Evolutionary conservation across 2,888 invertebrate genomes (phyloP).

Genomic region (Parnassius glacialis): DNA sequence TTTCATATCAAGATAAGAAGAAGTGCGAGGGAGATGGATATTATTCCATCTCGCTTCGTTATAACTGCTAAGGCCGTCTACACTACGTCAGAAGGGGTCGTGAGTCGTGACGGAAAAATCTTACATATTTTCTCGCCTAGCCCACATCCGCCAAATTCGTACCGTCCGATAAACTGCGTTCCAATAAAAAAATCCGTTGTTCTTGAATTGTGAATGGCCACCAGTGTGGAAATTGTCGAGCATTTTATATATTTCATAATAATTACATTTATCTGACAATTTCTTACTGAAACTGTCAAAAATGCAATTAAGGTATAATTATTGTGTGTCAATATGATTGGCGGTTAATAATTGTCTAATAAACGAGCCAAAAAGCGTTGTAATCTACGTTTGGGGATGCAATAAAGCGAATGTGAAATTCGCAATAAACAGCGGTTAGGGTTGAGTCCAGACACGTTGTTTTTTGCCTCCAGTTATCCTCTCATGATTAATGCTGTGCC

Average conservation of each 20-base stretch:
- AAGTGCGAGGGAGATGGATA: too few relatives aligned
- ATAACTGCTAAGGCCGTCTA: too few relatives aligned
- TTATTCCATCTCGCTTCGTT: too few relatives aligned
- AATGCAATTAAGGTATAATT: constrained; percentile 20
- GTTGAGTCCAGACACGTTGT: constrained; percentile 55
- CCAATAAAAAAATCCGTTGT: too few relatives aligned
- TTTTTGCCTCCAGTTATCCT: constrained; percentile 70
- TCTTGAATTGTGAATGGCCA: too few relatives aligned
- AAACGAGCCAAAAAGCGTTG: constrained; percentile 28
- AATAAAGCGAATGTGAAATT: constrained; percentile 57
- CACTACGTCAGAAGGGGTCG: too few relatives aligned
- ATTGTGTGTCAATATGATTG: constrained; percentile 26
- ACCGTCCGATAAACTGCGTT: too few relatives aligned
- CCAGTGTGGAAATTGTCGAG: too few relatives aligned
- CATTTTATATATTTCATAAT: not conserved
- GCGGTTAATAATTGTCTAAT: constrained; percentile 26
- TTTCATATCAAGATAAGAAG: too few relatives aligned
- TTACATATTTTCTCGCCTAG: too few relatives aligned
- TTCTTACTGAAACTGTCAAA: constrained; percentile 14
- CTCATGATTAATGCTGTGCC: constrained; percentile 72
- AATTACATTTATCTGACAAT: not conserved
- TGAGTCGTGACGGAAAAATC: too few relatives aligned
- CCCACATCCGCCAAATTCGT: too few relatives aligned
- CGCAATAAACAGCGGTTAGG: constrained; percentile 70
- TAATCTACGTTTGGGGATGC: constrained; percentile 49